Percentiles rank a stretch among this genome's conserved stretches.
Evolutionary conservation across 2,113 vertebrate species (phyloP).

Genomic region (Talpa occidentalis): DNA sequence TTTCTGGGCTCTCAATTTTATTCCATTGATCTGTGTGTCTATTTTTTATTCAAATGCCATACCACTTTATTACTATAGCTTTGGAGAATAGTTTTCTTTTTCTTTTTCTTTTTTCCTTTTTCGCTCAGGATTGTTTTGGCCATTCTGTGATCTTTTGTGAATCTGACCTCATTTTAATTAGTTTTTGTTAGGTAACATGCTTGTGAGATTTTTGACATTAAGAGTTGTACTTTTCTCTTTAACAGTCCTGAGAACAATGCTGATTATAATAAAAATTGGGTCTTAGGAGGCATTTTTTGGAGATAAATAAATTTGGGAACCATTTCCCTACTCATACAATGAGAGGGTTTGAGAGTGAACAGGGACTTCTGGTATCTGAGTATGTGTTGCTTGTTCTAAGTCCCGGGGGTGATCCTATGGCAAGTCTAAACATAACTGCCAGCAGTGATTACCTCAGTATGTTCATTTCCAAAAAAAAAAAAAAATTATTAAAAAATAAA

Average conservation of each 20-base stretch:
- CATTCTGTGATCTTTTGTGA: too few relatives aligned
- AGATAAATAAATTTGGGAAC: background rate
- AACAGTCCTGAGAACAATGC: background rate
- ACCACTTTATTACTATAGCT: too few relatives aligned
- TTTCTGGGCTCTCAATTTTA: too few relatives aligned
- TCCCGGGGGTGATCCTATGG: background rate
- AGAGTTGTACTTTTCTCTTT: background rate
- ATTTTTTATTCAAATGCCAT: too few relatives aligned
- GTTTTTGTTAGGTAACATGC: background rate
- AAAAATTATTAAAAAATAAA: background rate
- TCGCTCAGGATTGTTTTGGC: too few relatives aligned
- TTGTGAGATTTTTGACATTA: background rate
- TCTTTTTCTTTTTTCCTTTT: too few relatives aligned
- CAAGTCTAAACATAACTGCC: background rate
- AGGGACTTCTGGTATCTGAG: background rate
- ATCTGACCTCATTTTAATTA: background rate
- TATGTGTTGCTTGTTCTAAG: background rate
- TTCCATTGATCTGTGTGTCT: too few relatives aligned
- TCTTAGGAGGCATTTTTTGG: background rate
- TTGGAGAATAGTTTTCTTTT: too few relatives aligned
- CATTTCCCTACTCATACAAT: background rate
- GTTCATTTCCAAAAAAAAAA: background rate
- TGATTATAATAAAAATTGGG: background rate
- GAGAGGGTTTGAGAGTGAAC: background rate
- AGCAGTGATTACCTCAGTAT: background rate